phyloP scores from a whole-genome alignment of 1,140 invertebrate genomes.

The Dendrolimus punctatus region DNA sequence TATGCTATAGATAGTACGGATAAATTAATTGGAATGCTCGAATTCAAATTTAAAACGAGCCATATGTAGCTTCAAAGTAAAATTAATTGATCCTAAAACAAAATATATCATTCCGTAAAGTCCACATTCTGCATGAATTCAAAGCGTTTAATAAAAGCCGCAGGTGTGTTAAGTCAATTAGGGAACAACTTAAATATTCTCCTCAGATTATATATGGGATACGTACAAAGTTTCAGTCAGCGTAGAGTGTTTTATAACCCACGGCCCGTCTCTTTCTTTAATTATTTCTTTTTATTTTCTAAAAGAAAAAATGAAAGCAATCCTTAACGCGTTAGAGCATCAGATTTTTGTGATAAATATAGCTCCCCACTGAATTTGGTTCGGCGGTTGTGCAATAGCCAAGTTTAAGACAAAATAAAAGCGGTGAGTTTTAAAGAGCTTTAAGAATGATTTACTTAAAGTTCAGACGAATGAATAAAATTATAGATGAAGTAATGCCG shows the following conservation, averaged over 20 bases:
- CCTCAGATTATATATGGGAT: slow-evolving; percentile 23
- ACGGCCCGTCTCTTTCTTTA: slow-evolving; percentile 51
- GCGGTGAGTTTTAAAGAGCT: too few relatives aligned
- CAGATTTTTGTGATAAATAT: slow-evolving; percentile 63
- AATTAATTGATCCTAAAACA: background rate
- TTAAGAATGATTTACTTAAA: too few relatives aligned
- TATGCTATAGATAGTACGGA: too few relatives aligned
- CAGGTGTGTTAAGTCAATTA: slow-evolving; percentile 31
- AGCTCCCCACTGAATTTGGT: slow-evolving; percentile 35
- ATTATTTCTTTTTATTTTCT: slow-evolving; percentile 63
- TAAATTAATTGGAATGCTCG: too few relatives aligned
- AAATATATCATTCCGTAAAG: slow-evolving; percentile 5
- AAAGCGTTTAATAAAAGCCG: slow-evolving; percentile 10
- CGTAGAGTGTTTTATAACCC: slow-evolving; percentile 56
- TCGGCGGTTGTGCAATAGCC: too few relatives aligned
- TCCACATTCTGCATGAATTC: background rate
- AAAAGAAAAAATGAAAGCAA: slow-evolving; percentile 36
- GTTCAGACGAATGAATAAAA: too few relatives aligned
- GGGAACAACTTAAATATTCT: slow-evolving; percentile 26
- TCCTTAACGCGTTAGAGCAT: slow-evolving; percentile 38
- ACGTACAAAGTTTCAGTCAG: slow-evolving; percentile 37
- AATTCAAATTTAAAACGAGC: too few relatives aligned
- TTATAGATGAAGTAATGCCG: too few relatives aligned
- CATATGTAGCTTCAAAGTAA: background rate
- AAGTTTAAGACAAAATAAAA: too few relatives aligned